These are phyloP conservation scores for Porites rus DNA, from an alignment of 92 coral and sea anemone genomes.

Conservation along the genomic window DNA sequence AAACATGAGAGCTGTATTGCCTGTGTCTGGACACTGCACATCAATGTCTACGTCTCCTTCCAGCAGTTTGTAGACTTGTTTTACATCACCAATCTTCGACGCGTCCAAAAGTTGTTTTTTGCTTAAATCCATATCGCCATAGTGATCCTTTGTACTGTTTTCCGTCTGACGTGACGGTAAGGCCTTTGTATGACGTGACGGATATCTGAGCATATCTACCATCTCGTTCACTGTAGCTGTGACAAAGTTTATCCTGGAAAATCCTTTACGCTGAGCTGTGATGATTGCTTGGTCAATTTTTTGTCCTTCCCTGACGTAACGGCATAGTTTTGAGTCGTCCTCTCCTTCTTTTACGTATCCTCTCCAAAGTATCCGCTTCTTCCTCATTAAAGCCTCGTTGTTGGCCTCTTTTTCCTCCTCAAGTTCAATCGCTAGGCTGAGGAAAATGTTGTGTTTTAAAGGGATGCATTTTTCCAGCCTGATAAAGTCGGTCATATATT, in stretches of 20 bases:
- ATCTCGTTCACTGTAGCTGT: not conserved
- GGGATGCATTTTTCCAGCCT: constrained; percentile 9
- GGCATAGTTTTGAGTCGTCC: not conserved
- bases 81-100: not conserved
- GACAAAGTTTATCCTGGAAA: constrained; percentile 5
- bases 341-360: not conserved
- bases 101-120: not conserved
- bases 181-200: not conserved
- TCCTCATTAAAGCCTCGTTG: constrained; percentile 4
- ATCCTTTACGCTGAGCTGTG: constrained; percentile 4
- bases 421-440: not conserved
- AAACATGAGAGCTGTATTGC: constrained; percentile 8
- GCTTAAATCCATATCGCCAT: not conserved
- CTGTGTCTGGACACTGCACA: not conserved
- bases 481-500: constrained; percentile 15
- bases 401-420: not conserved
- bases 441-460: constrained; percentile 12
- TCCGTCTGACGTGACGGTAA: not conserved
- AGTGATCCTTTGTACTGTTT: not conserved
- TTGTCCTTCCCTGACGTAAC: not conserved
- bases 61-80: not conserved
- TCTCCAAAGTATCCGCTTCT: constrained; percentile 6
- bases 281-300: constrained; percentile 7
- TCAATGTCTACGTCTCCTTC: not conserved
- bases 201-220: constrained; percentile 1